Base-by-base conservation (phyloP, 92 coral and sea anemone genomes). In the Phenganax marumi region DNA sequence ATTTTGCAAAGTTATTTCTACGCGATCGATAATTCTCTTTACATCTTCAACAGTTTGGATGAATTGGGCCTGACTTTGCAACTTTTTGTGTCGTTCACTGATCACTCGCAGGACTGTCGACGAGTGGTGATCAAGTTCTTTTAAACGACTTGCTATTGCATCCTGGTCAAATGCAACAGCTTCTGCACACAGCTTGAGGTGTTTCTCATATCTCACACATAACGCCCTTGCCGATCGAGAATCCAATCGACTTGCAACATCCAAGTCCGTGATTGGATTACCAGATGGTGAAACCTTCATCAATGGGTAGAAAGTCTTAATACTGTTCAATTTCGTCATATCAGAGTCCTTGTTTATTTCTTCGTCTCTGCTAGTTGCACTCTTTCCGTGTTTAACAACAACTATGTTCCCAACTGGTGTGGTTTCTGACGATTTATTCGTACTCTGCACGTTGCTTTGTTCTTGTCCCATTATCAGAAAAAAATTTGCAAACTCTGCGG, bases 141-240 rank as follows among this genome's bases (percentile, higher is more conserved):
- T 89, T 26, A 95, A 56, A 6, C 91, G 86, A n/a, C 93, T 83
- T 8, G 97, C 84, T 6, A 95, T 68, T 91, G 91, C 93, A 68
- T 92, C 91, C 81, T 95, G 98, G 79, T 95, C 98, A 80, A 95
- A 95, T 11, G 98, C 80, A 2, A 95, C 98, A 0, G 98, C 98
- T 54, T 95, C 98, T 0, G 98, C 93, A 57, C 98, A 95, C 83
- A 90, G 91, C 49, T 87, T 89, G n/a, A 92, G 70, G 65, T 95
- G 98, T 14, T 86, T 84, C 33, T 91, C 95, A 50, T 91, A 91
- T 72, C 92, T 81, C 22, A 89, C 61, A 77, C 95, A 91, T 81
- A 91, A 53, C 80, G 76, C 81, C 52, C 84, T 72, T 18, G 89
- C 80, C 2, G 92, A 91, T 50, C 84, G 86, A 24, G 84, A 80